These are phyloP conservation scores for Drosophila falleni DNA, from an alignment of 2,888 invertebrate species.

Conservation along the genomic window DNA sequence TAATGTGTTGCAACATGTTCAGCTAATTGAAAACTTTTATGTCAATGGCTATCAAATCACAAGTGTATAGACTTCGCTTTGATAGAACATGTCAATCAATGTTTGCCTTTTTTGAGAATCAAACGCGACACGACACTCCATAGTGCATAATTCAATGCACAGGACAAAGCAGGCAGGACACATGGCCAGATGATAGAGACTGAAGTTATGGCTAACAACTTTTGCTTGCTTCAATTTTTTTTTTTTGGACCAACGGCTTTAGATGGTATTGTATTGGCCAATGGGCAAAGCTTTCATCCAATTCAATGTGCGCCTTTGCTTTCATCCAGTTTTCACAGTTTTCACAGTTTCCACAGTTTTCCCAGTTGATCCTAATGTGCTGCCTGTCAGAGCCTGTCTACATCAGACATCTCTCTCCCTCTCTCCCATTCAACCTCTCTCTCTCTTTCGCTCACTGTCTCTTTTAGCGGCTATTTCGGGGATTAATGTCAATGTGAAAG, in stretches of 20 bases:
- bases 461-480: conserved; percentile 70
- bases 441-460: conserved; percentile 15
- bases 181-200: not conserved
- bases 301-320: conserved; percentile 32
- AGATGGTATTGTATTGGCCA: conserved; percentile 40
- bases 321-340: conserved; percentile 19
- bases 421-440: not conserved
- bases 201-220: conserved; percentile 15
- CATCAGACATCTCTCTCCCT: conserved; percentile 41
- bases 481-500: conserved; percentile 79
- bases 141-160: conserved; percentile 34
- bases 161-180: conserved; percentile 10
- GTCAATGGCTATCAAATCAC: conserved; percentile 72
- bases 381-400: conserved; percentile 74
- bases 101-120: not conserved
- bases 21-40: conserved; percentile 76
- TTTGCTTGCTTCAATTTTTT: conserved; percentile 8
- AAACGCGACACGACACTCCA: conserved; percentile 11
- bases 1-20: conserved; percentile 39
- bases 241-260: conserved; percentile 36
- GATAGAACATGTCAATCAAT: conserved; percentile 19
- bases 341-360: conserved; percentile 27
- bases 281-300: conserved; percentile 35
- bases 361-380: conserved; percentile 72
- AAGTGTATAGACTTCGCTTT: conserved; percentile 9